Base-by-base conservation (phyloP, 2,113 vertebrate species). In the Philantomba maxwellii region DNA sequence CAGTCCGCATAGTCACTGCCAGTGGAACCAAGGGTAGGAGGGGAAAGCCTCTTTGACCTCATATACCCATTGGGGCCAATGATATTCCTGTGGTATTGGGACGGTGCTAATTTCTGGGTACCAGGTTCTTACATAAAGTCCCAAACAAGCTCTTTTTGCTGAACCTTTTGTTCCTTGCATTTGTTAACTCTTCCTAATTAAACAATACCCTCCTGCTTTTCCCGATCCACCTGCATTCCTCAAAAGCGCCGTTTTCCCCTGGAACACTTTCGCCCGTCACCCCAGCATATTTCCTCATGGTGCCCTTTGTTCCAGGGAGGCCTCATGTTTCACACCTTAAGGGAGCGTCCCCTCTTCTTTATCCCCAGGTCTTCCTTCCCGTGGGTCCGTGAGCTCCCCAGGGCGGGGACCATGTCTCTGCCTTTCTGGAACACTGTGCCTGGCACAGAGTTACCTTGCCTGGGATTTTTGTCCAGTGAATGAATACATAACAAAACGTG, bases 381-480 rank as follows among this genome's bases (percentile, higher is more conserved):
- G 1, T 4, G 5, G 7, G 6, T 19, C 23, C 28, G 0, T 0
- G n/a, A 83, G 45, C 73, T 75, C 45, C 53, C 30, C 0, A 0
- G 10, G 25, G 45, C 43, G 43, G 49, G 11, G 26, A 47, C 30
- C 84, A 5, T 2, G 55, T 12, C 12, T 58, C 5, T 11, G 1
- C 12, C 14, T 49, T 64, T 80, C 64, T 45, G 9, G 30, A 75
- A 21, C 7, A 1, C 23, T 15, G 21, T 8, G 3, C 17, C 83
- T 47, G 21, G 21, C 78, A 57, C n/a, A 81, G 14, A 51, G 17
- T n/a, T 6, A 17, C 30, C 1, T 7, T 21, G 13, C 83, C 49
- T 87, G n/a, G 36, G 49, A 64, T 21, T 73, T 93, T 60, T 73
- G 33, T 30, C 49, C 60, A 80, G 16, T 23, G 13, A 60, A n/a